Evolutionary conservation across 1,140 invertebrate genomes (phyloP).

Genomic region (Penaeus vannamei): DNA sequence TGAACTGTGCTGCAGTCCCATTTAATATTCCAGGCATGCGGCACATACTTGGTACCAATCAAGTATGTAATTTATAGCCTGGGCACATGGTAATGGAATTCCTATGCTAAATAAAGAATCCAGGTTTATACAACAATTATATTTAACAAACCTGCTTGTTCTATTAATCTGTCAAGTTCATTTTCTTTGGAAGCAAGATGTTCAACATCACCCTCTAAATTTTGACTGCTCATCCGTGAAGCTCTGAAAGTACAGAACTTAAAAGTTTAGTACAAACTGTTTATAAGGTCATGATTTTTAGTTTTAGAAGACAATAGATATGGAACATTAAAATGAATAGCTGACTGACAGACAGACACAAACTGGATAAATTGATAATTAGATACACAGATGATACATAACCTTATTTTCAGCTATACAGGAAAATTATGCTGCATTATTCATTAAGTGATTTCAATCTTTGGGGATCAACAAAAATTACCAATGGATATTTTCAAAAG

Average conservation of each 20-base stretch:
- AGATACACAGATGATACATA: too few relatives aligned
- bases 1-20: not conserved
- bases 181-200: constrained; percentile 81
- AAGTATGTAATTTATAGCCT: constrained; percentile 29
- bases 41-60: constrained; percentile 19
- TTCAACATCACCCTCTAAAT: constrained; percentile 76
- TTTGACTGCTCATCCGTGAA: constrained; percentile 35
- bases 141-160: constrained; percentile 74
- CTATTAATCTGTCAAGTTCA: constrained; percentile 79
- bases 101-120: not conserved
- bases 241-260: constrained; percentile 26
- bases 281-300: too few relatives aligned
- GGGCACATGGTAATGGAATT: not conserved
- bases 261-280: too few relatives aligned
- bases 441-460: too few relatives aligned
- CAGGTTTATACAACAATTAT: not conserved
- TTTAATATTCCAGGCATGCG: constrained; percentile 20
- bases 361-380: too few relatives aligned
- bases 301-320: too few relatives aligned
- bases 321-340: too few relatives aligned
- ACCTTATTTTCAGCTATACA: too few relatives aligned
- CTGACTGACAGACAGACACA: too few relatives aligned
- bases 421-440: too few relatives aligned
- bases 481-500: too few relatives aligned
- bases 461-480: too few relatives aligned